Evolutionary conservation across 35 echinoderm and acorn worm genomes (phyloP).

Genomic region (Ophiothrix spiculata): DNA sequence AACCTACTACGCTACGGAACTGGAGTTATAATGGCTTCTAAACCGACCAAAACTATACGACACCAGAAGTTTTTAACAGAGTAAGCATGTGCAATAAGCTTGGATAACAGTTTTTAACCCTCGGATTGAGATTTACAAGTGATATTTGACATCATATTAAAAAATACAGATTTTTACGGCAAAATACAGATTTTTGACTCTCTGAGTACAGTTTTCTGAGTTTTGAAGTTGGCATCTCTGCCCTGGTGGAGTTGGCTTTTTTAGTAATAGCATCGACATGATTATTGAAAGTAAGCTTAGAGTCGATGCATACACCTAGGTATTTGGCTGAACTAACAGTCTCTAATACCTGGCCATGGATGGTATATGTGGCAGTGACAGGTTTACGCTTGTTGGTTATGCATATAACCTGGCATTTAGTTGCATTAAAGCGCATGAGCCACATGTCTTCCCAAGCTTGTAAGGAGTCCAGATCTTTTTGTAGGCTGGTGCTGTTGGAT

Average conservation of each 20-base stretch:
- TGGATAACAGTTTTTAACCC: too few species aligned
- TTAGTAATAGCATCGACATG: constrained; percentile 13
- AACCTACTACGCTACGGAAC: too few species aligned
- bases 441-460: constrained; percentile 32
- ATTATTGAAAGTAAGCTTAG: constrained; percentile 32
- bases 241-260: constrained; percentile 40
- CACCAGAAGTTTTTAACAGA: too few species aligned
- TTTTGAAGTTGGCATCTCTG: too few species aligned
- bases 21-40: too few species aligned
- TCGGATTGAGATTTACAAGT: too few species aligned
- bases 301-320: constrained; percentile 21
- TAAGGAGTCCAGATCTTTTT: constrained; percentile 39
- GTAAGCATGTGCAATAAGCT: too few species aligned
- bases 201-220: too few species aligned
- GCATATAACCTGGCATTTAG: constrained; percentile 18
- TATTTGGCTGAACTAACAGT: constrained; percentile 27
- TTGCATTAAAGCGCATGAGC: constrained; percentile 46
- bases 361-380: background rate
- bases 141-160: too few species aligned
- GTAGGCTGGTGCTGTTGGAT: constrained; percentile 30
- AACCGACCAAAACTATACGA: too few species aligned
- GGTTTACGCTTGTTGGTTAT: constrained; percentile 23
- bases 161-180: too few species aligned
- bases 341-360: constrained; percentile 12
- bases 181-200: too few species aligned